Conservation (phyloP, 2,888 invertebrate species). For the Scaptomyza polygonia region DNA sequence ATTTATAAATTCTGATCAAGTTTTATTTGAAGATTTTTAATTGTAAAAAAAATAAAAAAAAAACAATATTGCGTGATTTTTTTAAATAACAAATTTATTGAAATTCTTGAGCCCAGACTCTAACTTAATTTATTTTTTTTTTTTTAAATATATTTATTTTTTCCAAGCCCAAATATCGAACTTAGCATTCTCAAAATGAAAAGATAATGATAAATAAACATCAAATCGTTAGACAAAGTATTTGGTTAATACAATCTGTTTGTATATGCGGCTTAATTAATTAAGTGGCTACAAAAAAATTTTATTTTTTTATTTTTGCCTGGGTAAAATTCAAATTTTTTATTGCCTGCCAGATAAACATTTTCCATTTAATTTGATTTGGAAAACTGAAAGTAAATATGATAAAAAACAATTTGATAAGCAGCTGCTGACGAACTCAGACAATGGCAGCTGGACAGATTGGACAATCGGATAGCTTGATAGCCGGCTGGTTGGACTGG, state of each 20-base stretch:
- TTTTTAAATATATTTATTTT: too few relatives aligned
- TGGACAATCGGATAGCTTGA: conserved; percentile 7
- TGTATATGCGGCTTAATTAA: conserved; percentile 48
- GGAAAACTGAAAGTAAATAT: conserved; percentile 57
- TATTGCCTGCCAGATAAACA: conserved; percentile 30
- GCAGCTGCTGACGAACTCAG: conserved; percentile 40
- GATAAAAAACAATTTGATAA: conserved; percentile 66
- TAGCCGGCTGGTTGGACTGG: conserved; percentile 1
- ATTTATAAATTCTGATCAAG: neutral
- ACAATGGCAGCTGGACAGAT: conserved; percentile 29
- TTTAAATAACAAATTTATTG: neutral
- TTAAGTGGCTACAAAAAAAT: conserved; percentile 36
- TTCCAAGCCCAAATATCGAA: too few relatives aligned
- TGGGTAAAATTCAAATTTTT: neutral
- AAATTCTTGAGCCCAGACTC: neutral
- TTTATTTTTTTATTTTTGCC: conserved; percentile 7
- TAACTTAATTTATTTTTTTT: too few relatives aligned
- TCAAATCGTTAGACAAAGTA: neutral
- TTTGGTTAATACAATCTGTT: conserved; percentile 48
- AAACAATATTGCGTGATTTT: neutral
- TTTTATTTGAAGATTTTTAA: too few relatives aligned
- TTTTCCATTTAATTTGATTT: conserved; percentile 54
- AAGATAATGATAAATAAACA: neutral
- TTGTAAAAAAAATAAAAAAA: too few relatives aligned
- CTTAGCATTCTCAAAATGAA: neutral